These are phyloP conservation scores for Rhynchomys soricoides DNA, from an alignment of 2,113 vertebrate species.

Conservation along the genomic window DNA sequence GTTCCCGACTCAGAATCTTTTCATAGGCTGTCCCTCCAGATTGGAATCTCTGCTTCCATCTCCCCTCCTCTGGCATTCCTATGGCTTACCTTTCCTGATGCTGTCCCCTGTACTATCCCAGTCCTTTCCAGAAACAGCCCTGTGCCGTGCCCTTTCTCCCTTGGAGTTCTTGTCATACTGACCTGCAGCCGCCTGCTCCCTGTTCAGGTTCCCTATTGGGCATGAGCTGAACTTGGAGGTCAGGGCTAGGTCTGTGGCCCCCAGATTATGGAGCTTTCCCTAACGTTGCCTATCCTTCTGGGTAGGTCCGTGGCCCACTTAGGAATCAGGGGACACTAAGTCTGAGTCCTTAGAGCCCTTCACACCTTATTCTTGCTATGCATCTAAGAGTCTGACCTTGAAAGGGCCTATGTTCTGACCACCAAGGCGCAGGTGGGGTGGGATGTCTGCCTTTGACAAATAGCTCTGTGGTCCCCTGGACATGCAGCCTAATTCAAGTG, in stretches of 20 bases:
- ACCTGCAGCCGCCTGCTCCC: not conserved
- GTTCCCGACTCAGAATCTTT: conserved; percentile 24
- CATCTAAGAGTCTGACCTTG: conserved; percentile 52
- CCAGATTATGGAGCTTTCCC: not conserved
- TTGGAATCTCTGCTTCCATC: not conserved
- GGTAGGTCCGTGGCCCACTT: not conserved
- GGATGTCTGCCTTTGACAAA: conserved; percentile 58
- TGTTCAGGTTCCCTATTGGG: not conserved
- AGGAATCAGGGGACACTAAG: not conserved
- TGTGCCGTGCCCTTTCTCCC: rapidly evolving
- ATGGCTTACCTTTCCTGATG: not conserved
- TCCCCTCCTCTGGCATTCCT: not conserved
- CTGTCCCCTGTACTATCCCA: not conserved
- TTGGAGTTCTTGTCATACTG: too few relatives aligned
- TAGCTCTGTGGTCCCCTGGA: conserved; percentile 53
- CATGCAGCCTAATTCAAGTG: conserved; percentile 64
- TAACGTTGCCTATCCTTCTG: not conserved
- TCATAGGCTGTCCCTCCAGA: not conserved
- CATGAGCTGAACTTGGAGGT: not conserved
- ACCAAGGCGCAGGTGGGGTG: not conserved
- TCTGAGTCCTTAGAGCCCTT: not conserved
- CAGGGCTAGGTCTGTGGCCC: too few relatives aligned
- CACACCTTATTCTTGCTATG: not conserved
- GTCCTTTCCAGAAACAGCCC: not conserved
- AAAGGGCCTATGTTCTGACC: not conserved